phyloP scores from a whole-genome alignment of 1,140 invertebrate species.

The Oscheius sp. region DNA sequence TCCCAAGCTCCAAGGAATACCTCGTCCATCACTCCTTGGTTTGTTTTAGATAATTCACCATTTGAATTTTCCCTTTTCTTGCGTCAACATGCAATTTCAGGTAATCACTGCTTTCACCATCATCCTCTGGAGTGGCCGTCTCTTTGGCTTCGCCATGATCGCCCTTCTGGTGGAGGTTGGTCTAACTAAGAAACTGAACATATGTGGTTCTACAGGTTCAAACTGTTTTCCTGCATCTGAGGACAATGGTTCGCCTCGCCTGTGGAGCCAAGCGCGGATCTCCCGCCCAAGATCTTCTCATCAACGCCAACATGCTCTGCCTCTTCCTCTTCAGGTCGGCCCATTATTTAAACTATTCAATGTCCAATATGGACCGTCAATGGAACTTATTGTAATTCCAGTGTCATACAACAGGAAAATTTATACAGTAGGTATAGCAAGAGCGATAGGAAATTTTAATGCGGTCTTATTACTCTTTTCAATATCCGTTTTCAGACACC shows the following conservation, averaged over 20 bases:
- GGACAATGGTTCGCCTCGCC: conserved; percentile 26
- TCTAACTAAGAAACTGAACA: background rate
- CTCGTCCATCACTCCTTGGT: conserved; percentile 34
- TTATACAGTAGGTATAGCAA: too few relatives aligned
- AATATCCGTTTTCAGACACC: conserved; percentile 23
- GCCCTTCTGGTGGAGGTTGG: conserved; percentile 24
- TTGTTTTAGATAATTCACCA: background rate
- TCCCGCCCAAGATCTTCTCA: conserved; percentile 11
- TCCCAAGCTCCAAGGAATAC: conserved; percentile 31
- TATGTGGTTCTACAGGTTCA: background rate
- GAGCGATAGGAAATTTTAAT: too few relatives aligned
- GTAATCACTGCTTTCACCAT: conserved; percentile 31
- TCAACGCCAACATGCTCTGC: conserved; percentile 36
- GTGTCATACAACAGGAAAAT: too few relatives aligned
- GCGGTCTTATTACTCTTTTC: too few relatives aligned
- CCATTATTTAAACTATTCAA: background rate
- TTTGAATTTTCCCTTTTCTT: background rate
- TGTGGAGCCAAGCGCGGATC: conserved; percentile 2
- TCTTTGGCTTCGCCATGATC: conserved; percentile 35
- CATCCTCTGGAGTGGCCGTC: conserved; percentile 22
- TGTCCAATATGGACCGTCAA: too few relatives aligned
- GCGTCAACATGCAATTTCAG: background rate
- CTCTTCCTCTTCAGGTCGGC: conserved; percentile 28
- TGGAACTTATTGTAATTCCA: too few relatives aligned
- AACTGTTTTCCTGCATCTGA: conserved; percentile 29